A percentile compares a stretch with the other conserved stretches of the same genome.
phyloP scores from a whole-genome alignment of 2,888 invertebrate species.

The Drosophila subsilvestris region DNA sequence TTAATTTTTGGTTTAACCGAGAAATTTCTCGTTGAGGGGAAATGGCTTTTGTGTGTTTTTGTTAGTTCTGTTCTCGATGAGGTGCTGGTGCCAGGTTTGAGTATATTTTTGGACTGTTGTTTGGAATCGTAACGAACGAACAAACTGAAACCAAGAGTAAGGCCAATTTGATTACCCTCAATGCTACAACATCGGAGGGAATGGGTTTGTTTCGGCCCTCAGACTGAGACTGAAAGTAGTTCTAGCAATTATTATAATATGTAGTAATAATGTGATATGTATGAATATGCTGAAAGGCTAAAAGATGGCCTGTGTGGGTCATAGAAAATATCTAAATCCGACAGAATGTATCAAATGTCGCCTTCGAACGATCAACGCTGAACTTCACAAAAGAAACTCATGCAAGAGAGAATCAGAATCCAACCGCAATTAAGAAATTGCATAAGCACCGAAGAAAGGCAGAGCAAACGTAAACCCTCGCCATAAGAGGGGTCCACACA shows the following conservation, averaged over 20 bases:
- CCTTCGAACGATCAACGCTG: too few species aligned
- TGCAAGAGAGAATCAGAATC: neutral
- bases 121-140: too few species aligned
- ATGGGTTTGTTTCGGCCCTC: too few species aligned
- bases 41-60: neutral
- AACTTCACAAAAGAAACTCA: slow-evolving; percentile 12
- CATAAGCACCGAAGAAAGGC: slow-evolving; percentile 43
- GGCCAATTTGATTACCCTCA: too few species aligned
- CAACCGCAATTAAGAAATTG: slow-evolving; percentile 71
- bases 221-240: too few species aligned
- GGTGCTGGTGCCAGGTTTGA: neutral
- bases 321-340: too few species aligned
- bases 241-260: too few species aligned
- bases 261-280: too few species aligned
- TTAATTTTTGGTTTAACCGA: slow-evolving; percentile 70
- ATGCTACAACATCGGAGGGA: too few species aligned
- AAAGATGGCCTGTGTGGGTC: too few species aligned
- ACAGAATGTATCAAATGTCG: slow-evolving; percentile 10
- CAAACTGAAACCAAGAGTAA: too few species aligned
- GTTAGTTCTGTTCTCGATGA: neutral
- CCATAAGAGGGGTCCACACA: slow-evolving; percentile 28
- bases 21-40: slow-evolving; percentile 14
- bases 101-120: neutral
- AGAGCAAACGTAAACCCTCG: slow-evolving; percentile 16
- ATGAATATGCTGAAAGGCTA: too few species aligned